Conservation (phyloP, 2,113 vertebrate genomes). For the Hyperopisus bebe region DNA sequence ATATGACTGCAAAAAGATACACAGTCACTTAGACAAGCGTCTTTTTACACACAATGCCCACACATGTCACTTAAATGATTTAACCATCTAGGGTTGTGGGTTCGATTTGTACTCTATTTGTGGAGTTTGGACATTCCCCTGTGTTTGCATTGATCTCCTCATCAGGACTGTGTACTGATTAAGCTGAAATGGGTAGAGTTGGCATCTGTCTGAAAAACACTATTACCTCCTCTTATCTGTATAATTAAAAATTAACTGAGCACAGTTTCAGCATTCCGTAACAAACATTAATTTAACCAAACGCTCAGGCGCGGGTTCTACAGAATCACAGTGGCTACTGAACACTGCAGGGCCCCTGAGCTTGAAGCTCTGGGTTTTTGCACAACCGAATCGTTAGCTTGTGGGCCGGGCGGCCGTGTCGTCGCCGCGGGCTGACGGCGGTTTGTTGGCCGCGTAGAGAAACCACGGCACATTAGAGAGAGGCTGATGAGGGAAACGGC, state of each 20-base stretch:
- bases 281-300: not conserved
- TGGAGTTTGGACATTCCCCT: not conserved
- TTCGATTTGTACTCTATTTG: not conserved
- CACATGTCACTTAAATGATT: not conserved
- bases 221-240: not conserved
- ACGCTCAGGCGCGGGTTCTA: not conserved
- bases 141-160: not conserved
- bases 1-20: not conserved
- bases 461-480: conserved; percentile 29
- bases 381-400: not conserved
- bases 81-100: not conserved
- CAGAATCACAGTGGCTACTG: not conserved
- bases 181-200: not conserved
- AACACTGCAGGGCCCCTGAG: not conserved
- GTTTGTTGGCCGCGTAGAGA: conserved; percentile 18
- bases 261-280: not conserved
- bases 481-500: not conserved
- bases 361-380: not conserved
- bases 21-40: not conserved
- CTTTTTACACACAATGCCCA: not conserved
- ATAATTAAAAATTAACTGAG: conserved; percentile 1
- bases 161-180: not conserved
- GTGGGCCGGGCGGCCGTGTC: not conserved
- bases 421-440: not conserved
- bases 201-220: not conserved